A percentile compares a stretch with the other conserved stretches of the same genome.
phyloP scores from a whole-genome alignment of 2,797 vertebrate genomes.

The Neopelma chrysocephalum region DNA sequence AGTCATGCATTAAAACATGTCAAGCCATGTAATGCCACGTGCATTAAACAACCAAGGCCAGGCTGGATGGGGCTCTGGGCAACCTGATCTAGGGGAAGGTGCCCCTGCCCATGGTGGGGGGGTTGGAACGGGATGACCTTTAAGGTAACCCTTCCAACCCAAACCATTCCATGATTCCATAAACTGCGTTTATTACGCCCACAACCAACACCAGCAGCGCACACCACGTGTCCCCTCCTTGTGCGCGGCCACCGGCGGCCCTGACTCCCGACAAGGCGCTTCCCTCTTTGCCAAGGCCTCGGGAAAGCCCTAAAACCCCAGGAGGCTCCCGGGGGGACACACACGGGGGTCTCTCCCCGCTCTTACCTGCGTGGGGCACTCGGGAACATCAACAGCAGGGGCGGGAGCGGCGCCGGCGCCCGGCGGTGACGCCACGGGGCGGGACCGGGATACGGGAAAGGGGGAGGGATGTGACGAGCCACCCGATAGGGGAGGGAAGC shows the following conservation, averaged over 20 bases:
- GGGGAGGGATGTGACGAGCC: not conserved
- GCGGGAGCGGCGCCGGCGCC: not conserved
- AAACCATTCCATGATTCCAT: accelerated
- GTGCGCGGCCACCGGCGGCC: not conserved
- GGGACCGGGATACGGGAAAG: not conserved
- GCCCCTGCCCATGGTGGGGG: accelerated
- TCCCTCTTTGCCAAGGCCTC: not conserved
- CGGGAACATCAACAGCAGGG: not conserved
- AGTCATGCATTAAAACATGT: accelerated
- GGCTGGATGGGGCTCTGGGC: not conserved
- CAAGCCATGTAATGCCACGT: not conserved
- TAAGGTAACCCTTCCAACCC: not conserved
- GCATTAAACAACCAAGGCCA: not conserved
- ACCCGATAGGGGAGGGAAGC: accelerated
- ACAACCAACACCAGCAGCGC: accelerated
- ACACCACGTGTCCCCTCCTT: no score
- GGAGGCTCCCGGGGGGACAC: not conserved
- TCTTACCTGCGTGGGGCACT: not conserved
- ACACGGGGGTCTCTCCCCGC: not conserved
- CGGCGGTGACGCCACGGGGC: not conserved
- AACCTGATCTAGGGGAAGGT: not conserved
- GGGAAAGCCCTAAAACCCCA: accelerated
- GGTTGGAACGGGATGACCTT: accelerated
- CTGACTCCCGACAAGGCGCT: accelerated
- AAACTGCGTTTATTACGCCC: accelerated